A percentile compares a stretch with the other conserved stretches of the same genome.
These are phyloP conservation scores for Sebastes minor DNA, from an alignment of 2,797 vertebrate genomes.

Conservation along the genomic window DNA sequence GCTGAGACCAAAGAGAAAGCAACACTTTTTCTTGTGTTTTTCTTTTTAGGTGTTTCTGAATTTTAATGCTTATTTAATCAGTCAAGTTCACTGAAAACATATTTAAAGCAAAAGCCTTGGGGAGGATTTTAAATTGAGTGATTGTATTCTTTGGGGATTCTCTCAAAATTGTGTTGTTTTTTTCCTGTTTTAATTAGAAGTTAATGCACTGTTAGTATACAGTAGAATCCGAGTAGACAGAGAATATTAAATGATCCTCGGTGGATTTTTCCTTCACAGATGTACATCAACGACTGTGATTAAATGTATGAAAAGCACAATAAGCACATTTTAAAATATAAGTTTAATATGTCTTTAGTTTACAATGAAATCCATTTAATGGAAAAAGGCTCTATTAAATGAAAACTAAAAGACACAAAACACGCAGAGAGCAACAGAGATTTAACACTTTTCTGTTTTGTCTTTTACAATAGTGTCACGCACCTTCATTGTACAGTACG, in stretches of 20 bases:
- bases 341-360: background rate
- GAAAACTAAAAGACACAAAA: background rate
- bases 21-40: background rate
- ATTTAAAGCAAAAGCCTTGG: conserved; percentile 23
- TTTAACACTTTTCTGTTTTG: background rate
- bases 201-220: conserved; percentile 8
- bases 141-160: conserved; percentile 34
- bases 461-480: background rate
- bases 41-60: conserved; percentile 7
- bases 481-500: conserved; percentile 52
- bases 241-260: conserved; percentile 8
- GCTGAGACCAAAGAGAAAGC: background rate
- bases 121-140: conserved; percentile 32
- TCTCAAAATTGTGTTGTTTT: conserved; percentile 6
- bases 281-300: background rate
- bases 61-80: conserved; percentile 35
- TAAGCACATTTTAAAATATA: background rate
- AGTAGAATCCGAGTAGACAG: conserved; percentile 2
- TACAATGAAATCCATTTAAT: background rate
- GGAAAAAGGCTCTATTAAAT: background rate
- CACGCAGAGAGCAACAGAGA: background rate
- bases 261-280: background rate
- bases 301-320: background rate
- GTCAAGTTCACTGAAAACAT: conserved; percentile 16
- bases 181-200: conserved; percentile 33